These are phyloP conservation scores for Cataglyphis livida DNA, from an alignment of 2,888 invertebrate genomes.

Conservation along the genomic window DNA sequence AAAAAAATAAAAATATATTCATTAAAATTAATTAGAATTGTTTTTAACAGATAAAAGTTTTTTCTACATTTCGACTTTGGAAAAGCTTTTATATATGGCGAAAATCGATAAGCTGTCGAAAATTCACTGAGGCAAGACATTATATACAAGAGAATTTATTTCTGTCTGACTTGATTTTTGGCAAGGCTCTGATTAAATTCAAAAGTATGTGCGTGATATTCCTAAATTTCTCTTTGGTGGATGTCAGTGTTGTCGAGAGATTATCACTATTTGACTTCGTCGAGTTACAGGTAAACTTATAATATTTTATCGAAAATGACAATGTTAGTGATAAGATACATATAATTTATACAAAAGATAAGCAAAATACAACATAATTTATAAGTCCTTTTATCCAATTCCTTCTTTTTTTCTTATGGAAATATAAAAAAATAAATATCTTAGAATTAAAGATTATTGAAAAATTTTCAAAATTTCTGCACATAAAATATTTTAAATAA, in stretches of 20 bases:
- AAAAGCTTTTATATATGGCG: not conserved
- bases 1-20: not conserved
- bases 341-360: not conserved
- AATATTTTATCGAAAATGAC: not conserved
- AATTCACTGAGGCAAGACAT: not conserved
- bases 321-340: not conserved
- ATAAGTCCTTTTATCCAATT: too few relatives aligned
- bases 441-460: too few relatives aligned
- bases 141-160: not conserved
- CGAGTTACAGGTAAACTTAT: not conserved
- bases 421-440: too few relatives aligned
- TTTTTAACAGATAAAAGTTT: not conserved
- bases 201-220: not conserved
- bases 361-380: not conserved
- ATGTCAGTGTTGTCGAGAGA: not conserved
- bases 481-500: too few relatives aligned
- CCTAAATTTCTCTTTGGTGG: not conserved
- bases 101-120: not conserved
- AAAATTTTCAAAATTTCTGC: too few relatives aligned
- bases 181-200: not conserved
- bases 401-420: too few relatives aligned
- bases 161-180: not conserved
- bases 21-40: not conserved
- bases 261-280: not conserved
- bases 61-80: not conserved